A percentile compares a stretch with the other conserved stretches of the same genome.
Evolutionary conservation across 2,113 vertebrate species (phyloP).

Genomic region (Hymenochirus boettgeri): DNA sequence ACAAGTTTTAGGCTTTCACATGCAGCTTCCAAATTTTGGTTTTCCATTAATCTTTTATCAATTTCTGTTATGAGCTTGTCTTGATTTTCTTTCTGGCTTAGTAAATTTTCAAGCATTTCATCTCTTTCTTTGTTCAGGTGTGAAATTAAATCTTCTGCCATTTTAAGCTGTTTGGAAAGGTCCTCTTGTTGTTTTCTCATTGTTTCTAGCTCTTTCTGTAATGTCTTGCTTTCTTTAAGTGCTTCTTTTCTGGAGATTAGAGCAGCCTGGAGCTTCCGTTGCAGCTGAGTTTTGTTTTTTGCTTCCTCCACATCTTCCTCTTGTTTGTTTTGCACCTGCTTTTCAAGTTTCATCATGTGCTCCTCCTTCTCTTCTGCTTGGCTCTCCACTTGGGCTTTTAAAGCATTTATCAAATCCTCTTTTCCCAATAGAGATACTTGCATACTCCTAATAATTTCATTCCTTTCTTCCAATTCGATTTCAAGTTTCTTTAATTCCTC

Average conservation of each 20-base stretch:
- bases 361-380: constrained; percentile 65
- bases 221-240: constrained; percentile 77
- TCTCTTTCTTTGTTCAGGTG: constrained; percentile 54
- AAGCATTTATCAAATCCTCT: constrained; percentile 65
- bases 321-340: constrained; percentile 66
- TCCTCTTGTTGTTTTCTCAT: constrained; percentile 54
- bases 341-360: constrained; percentile 62
- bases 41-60: constrained; percentile 73
- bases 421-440: constrained; percentile 71
- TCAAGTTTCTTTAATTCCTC: constrained; percentile 66
- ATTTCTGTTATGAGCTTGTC: constrained; percentile 74
- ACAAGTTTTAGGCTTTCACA: constrained; percentile 82
- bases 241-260: constrained; percentile 90
- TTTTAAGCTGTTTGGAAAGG: constrained; percentile 61
- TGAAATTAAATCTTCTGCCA: constrained; percentile 60
- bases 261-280: constrained; percentile 91
- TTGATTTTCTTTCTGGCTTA: constrained; percentile 63
- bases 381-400: constrained; percentile 65
- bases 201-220: constrained; percentile 71
- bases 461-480: constrained; percentile 72
- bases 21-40: constrained; percentile 73
- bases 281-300: constrained; percentile 73
- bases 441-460: constrained; percentile 56
- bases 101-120: constrained; percentile 54
- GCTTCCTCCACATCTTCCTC: constrained; percentile 62